Evolutionary conservation across 2,888 invertebrate genomes (phyloP), one percentile per base, ranked within the genome.

Genomic region (Synanthedon tipuliformis): DNA sequence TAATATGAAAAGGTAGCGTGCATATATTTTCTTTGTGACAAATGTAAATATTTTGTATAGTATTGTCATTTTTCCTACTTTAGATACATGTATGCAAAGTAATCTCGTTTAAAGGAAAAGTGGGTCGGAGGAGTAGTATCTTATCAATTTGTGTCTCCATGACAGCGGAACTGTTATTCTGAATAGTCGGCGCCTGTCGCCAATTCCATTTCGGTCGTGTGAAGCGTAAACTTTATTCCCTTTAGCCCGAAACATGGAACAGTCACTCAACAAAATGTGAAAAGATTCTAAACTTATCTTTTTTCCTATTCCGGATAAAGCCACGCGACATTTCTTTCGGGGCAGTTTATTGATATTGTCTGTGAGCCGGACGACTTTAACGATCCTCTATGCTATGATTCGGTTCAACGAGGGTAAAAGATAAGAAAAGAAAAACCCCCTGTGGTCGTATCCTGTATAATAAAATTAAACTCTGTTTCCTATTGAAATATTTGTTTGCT

Each of bases 91-190:
- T 34, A 34, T 34, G 8, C 3, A 34, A 34, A 34, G 8, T 34
- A 34, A 34, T 34, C 34, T 34, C 34, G 7, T 34, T 34, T 34
- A 34, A 34, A 8, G 34, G 34, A 34, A 34, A 34, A 34, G 8
- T 34, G 34, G 10, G 34, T 34, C 34, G 62, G 10, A 34, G 34
- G 34, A 34, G 34, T 34, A 34, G 66, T 68, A 68, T 71, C 67
- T 62, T 57, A 54, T 58, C 68, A 68, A 73, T 75, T 70, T 73
- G 68, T 75, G 63, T 71, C 63, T 51, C 56, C 59, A 54, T 54
- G 66, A 66, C 65, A 59, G 57, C 56, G 62, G 62, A 62, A 63
- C 63, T 69, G 65, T 63, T 49, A 49, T 49, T 69, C 65, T 59
- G 64, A 68, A 71, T 63, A 64, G 64, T 63, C 45, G 60, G 52